phyloP scores from a whole-genome alignment of 2,797 vertebrate species.

The Periophthalmus magnuspinnatus region DNA sequence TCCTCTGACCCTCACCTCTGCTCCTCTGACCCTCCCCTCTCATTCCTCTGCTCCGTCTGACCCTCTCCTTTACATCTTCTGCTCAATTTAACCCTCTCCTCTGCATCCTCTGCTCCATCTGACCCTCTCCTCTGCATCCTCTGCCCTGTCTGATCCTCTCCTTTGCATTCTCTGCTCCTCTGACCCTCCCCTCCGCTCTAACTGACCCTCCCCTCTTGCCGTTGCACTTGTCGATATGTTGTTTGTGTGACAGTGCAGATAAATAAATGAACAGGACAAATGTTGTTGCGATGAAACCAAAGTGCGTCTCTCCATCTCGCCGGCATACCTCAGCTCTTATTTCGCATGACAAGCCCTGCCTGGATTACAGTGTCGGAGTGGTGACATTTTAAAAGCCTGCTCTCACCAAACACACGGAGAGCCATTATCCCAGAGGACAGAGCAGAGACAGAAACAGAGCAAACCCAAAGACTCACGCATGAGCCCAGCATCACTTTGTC shows the following conservation, averaged over 20 bases:
- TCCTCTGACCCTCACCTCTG: no score
- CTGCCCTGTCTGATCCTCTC: not conserved
- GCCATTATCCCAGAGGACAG: not conserved
- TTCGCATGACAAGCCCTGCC: not conserved
- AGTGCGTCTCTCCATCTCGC: not conserved
- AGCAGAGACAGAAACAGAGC: not conserved
- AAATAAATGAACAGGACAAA: conserved; percentile 3
- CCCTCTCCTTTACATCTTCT: no score
- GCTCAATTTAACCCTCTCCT: no score
- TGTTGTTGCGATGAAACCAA: conserved; percentile 4
- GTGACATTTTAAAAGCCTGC: not conserved
- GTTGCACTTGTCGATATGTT: not conserved
- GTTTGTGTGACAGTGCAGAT: not conserved
- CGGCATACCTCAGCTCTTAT: not conserved
- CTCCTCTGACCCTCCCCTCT: no score
- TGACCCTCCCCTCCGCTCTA: not conserved
- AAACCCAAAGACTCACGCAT: not conserved
- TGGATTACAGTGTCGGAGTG: not conserved
- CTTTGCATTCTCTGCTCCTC: not conserved
- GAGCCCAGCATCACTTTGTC: not conserved
- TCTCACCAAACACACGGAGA: not conserved
- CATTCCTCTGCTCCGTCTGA: no score
- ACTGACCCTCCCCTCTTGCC: no score
- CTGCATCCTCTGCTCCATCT: no score
- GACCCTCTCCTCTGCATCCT: no score